Conservation (phyloP, 37 sponge, comb jelly and placozoan genomes). For the Halichondria panicea region DNA sequence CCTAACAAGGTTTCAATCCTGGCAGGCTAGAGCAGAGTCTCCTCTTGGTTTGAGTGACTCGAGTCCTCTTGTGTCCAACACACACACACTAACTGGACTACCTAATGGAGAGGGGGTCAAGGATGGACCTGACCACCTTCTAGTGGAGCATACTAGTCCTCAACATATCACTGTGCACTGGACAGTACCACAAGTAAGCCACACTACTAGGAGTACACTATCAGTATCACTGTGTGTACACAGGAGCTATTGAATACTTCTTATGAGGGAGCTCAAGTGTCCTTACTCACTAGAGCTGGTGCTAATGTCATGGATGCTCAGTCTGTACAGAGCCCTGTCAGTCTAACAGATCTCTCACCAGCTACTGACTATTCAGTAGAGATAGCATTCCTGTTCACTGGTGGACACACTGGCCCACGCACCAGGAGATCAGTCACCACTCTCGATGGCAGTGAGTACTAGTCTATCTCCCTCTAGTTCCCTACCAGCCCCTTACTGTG, state of each 20-base stretch:
- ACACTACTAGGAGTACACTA: background rate
- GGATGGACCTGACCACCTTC: background rate
- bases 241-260: slow-evolving; percentile 13
- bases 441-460: background rate
- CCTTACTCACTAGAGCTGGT: background rate
- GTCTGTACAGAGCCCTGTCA: background rate
- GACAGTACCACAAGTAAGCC: slow-evolving; percentile 8
- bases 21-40: background rate
- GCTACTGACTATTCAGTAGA: slow-evolving; percentile 6
- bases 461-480: slow-evolving; percentile 5
- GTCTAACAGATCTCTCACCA: background rate
- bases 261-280: background rate
- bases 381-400: slow-evolving; percentile 6
- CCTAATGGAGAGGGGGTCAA: background rate
- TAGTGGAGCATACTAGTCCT: background rate
- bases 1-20: too few species aligned
- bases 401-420: slow-evolving; percentile 9
- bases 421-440: background rate
- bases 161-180: slow-evolving; percentile 4
- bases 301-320: background rate
- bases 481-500: background rate
- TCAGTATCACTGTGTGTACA: background rate
- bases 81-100: background rate
- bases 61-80: background rate
- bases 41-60: background rate